These are phyloP conservation scores for Saturnia pavonia DNA, from an alignment of 2,888 invertebrate genomes.

Conservation along the genomic window DNA sequence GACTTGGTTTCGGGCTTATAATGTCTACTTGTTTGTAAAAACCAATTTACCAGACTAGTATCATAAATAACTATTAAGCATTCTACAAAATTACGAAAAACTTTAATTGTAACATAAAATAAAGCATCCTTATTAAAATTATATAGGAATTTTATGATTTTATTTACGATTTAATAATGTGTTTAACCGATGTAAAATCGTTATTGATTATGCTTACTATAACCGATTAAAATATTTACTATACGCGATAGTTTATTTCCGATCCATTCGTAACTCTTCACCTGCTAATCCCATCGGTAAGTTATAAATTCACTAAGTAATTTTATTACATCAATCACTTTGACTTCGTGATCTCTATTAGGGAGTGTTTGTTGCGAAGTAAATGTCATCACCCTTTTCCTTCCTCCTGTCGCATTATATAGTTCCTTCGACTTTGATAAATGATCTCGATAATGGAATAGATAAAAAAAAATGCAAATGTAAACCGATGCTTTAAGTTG, in stretches of 20 bases:
- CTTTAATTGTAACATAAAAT: background rate
- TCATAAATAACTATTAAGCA: no score
- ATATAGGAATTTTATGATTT: no score
- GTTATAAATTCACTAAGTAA: background rate
- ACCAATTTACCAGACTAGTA: no score
- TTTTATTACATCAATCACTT: constrained; percentile 8
- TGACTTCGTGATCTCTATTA: constrained; percentile 32
- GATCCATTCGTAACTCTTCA: background rate
- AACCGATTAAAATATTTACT: background rate
- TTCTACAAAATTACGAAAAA: background rate
- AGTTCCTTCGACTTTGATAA: constrained; percentile 38
- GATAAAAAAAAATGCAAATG: constrained; percentile 23
- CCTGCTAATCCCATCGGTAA: background rate
- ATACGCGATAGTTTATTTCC: background rate
- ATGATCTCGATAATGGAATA: constrained; percentile 39
- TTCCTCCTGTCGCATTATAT: constrained; percentile 42
- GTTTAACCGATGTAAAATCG: background rate
- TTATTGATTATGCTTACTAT: background rate
- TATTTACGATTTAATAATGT: background rate
- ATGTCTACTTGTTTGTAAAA: no score
- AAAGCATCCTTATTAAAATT: background rate
- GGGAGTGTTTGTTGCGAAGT: constrained; percentile 32
- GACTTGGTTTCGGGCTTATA: no score
- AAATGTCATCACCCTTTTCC: constrained; percentile 36
- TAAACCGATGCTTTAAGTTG: constrained; percentile 8